Percentiles rank a stretch among this genome's conserved stretches.
These are phyloP conservation scores for Paradoxurus hermaphroditus DNA, from an alignment of 2,113 vertebrate species.

Conservation along the genomic window DNA sequence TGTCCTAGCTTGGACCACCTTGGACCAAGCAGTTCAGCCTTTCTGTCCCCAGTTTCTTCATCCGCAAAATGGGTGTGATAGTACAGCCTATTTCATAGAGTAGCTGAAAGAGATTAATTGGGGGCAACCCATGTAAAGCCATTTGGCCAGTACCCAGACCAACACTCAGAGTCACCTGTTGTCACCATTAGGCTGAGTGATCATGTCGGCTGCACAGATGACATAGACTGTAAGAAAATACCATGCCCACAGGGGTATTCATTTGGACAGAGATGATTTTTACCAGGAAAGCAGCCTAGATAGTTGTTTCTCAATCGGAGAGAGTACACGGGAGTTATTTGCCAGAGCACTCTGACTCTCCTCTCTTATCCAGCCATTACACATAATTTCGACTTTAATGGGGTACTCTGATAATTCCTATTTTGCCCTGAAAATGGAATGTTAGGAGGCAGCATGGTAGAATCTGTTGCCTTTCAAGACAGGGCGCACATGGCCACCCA, in stretches of 20 bases:
- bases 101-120: neutral
- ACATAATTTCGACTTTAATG: neutral
- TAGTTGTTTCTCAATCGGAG: neutral
- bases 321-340: neutral
- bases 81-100: neutral
- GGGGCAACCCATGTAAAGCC: neutral
- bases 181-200: neutral
- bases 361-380: neutral
- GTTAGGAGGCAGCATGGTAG: neutral
- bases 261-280: neutral
- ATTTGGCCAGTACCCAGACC: neutral
- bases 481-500: rapidly evolving
- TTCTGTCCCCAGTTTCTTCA: neutral
- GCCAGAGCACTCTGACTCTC: rapidly evolving
- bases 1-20: neutral
- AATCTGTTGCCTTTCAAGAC: neutral
- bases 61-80: neutral
- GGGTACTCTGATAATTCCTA: neutral
- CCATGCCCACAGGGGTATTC: neutral
- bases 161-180: neutral
- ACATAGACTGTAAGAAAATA: neutral
- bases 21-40: neutral
- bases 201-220: neutral
- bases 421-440: neutral
- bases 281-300: neutral